A percentile compares a stretch with the other conserved stretches of the same genome.
phyloP scores from a whole-genome alignment of 2,113 vertebrate species.

The Hemibagrus wyckioides region DNA sequence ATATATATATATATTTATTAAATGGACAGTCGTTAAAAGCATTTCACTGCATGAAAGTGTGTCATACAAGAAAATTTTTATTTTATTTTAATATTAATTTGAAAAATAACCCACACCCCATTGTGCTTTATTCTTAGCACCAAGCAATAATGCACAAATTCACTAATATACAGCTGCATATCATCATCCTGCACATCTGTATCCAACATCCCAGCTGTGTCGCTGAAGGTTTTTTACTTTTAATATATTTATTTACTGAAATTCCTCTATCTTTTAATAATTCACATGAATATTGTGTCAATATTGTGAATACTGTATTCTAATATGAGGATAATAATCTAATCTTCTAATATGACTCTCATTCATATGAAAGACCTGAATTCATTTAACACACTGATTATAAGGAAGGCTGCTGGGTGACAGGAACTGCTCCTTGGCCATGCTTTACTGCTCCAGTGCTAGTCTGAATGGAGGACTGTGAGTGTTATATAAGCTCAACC shows the following conservation, averaged over 20 bases:
- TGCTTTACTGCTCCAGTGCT: slow-evolving; percentile 26
- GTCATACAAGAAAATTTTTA: too few species aligned
- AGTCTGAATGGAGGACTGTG: slow-evolving; percentile 26
- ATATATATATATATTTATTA: too few species aligned
- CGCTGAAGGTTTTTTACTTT: background rate
- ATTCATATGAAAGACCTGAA: slow-evolving; percentile 33
- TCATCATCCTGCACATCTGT: background rate
- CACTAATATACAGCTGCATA: background rate
- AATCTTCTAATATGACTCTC: background rate
- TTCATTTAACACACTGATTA: slow-evolving; percentile 38
- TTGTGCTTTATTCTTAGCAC: background rate
- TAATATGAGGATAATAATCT: background rate
- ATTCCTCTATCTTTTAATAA: background rate
- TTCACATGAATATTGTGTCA: background rate
- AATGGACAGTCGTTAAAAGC: too few species aligned
- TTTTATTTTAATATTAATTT: too few species aligned
- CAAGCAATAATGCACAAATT: background rate
- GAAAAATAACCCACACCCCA: background rate
- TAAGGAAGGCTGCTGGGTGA: slow-evolving; percentile 17
- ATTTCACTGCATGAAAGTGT: too few species aligned
- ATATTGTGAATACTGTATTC: background rate
- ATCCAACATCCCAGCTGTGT: background rate
- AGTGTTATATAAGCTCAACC: slow-evolving; percentile 33
- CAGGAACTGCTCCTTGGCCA: slow-evolving; percentile 22
- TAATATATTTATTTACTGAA: background rate